phyloP scores from a whole-genome alignment of 2,113 vertebrate species.

The Dolichotis patagonum region DNA sequence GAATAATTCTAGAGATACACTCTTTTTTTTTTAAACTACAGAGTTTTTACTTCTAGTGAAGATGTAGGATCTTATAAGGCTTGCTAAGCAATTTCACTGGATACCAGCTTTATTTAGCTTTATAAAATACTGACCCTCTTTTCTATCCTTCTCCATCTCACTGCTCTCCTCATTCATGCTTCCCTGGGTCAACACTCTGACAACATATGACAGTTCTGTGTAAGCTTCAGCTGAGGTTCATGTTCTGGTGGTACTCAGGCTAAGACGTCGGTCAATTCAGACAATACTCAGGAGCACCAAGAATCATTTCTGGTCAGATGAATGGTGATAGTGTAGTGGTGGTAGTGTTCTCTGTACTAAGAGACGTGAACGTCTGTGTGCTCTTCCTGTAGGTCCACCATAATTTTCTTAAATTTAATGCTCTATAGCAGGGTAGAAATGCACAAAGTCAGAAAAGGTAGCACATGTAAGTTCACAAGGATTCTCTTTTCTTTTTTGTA shows the following conservation, averaged over 20 bases:
- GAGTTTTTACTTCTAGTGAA: neutral
- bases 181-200: neutral
- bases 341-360: neutral
- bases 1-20: neutral
- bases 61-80: neutral
- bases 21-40: neutral
- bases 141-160: neutral
- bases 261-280: neutral
- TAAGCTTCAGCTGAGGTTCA: neutral
- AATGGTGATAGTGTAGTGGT: neutral
- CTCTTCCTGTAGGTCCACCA: neutral
- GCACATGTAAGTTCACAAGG: neutral
- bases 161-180: neutral
- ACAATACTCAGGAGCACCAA: neutral
- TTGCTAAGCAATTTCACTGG: neutral
- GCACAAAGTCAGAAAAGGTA: neutral
- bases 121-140: neutral
- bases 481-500: slow-evolving; percentile 20
- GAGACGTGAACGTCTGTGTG: neutral
- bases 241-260: neutral
- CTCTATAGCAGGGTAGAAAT: neutral
- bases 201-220: neutral
- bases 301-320: neutral
- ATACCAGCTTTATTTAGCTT: neutral
- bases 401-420: neutral